These are phyloP conservation scores for Drosophila kikkawai DNA, from an alignment of 1,140 invertebrate genomes.

Conservation along the genomic window DNA sequence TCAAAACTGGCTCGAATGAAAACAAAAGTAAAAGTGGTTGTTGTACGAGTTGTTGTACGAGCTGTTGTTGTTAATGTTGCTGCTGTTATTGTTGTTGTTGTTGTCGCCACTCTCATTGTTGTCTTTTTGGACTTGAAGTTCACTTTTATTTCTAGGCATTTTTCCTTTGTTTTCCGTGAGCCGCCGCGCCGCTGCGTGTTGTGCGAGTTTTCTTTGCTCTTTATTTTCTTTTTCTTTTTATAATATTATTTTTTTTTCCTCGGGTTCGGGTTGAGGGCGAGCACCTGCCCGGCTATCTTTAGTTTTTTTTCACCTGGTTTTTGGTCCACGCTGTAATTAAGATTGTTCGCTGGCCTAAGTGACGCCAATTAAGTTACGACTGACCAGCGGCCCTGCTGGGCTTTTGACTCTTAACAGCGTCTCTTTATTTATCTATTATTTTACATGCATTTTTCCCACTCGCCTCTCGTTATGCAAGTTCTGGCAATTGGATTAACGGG, in stretches of 20 bases:
- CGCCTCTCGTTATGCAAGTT: constrained; percentile 68
- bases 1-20: constrained; percentile 30
- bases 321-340: constrained; percentile 68
- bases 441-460: constrained; percentile 51
- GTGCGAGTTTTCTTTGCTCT: constrained; percentile 38
- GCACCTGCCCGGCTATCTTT: constrained; percentile 19
- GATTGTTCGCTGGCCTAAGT: constrained; percentile 69
- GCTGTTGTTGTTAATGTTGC: too few relatives aligned
- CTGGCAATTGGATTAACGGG: constrained; percentile 33
- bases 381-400: constrained; percentile 30
- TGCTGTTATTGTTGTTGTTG: constrained; percentile 31
- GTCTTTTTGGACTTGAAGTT: constrained; percentile 36
- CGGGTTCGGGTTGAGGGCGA: constrained; percentile 18
- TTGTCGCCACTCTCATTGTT: constrained; percentile 58
- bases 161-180: constrained; percentile 56
- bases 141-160: constrained; percentile 66
- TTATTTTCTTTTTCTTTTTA: constrained; percentile 45
- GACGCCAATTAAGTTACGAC: constrained; percentile 77
- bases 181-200: constrained; percentile 18
- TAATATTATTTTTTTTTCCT: neutral
- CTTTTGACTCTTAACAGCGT: constrained; percentile 26
- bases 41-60: constrained; percentile 14
- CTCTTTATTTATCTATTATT: constrained; percentile 58
- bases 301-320: constrained; percentile 14
- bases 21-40: constrained; percentile 80